Evolutionary conservation across 2,888 invertebrate species (phyloP).

Genomic region (Drosophila birchii): DNA sequence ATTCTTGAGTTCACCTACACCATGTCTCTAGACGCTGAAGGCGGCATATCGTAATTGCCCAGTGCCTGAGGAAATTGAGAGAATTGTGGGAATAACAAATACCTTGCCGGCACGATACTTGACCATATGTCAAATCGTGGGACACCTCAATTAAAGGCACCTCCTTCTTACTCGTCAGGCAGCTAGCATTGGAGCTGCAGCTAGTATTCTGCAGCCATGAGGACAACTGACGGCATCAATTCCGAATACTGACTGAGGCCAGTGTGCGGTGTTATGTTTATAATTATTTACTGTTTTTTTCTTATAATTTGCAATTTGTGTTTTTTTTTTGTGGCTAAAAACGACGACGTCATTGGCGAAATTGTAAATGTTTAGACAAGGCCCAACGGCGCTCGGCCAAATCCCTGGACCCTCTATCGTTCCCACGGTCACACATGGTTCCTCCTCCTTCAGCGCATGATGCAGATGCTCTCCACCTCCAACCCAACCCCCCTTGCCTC

Average conservation of each 20-base stretch:
- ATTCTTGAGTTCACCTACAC: conserved; percentile 1
- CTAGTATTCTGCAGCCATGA: conserved; percentile 54
- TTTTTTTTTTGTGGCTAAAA: background rate
- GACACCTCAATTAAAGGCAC: conserved; percentile 51
- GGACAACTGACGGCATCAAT: conserved; percentile 57
- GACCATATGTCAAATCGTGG: conserved; percentile 54
- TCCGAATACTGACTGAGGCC: conserved; percentile 38
- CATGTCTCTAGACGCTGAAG: background rate
- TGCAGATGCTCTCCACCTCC: background rate
- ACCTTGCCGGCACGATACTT: conserved; percentile 56
- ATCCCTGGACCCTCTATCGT: conserved; percentile 24
- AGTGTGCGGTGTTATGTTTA: conserved; percentile 25
- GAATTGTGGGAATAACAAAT: conserved; percentile 50
- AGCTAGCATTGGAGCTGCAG: conserved; percentile 14
- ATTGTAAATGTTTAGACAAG: conserved; percentile 78
- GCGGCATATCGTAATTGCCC: conserved; percentile 11
- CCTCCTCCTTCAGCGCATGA: conserved; percentile 12
- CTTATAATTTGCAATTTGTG: background rate
- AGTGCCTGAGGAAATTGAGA: conserved; percentile 41
- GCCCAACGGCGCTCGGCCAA: conserved; percentile 39
- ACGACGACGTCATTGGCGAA: conserved; percentile 73
- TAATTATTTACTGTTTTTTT: background rate
- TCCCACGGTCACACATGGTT: conserved; percentile 28
- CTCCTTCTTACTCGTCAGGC: background rate
- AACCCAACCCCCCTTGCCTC: background rate